Evolutionary conservation across 2,888 invertebrate species (phyloP), one percentile per base, ranked within the genome.

Genomic region (Eupithecia dodoneata): DNA sequence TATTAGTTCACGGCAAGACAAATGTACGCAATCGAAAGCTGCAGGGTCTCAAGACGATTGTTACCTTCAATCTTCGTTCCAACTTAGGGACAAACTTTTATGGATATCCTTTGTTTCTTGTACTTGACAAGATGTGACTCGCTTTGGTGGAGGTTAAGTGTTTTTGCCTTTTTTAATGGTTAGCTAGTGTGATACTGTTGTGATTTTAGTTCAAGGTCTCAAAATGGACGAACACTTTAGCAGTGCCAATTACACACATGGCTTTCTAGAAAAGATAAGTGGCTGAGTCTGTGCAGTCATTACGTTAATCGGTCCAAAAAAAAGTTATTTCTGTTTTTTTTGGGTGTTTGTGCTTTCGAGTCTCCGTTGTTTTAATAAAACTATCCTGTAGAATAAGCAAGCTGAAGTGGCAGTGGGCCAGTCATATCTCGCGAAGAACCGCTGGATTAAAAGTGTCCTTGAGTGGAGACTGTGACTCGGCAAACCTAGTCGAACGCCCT

Each of bases 41-140:
- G 74, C 76, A 73, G 70, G 72, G 76, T 69, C 80, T 78, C 81
- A 44, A 52, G 71, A 79, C 78, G 77, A 79, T 73, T 81, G 81
- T 80, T 78, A 72, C 79, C 78, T 81, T 82, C 81, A 81, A 81
- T 82, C 81, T 82, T 80, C 73, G 71, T 82, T 78, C 73, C 66
- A 78, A 79, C 78, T 80, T 77, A 69, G 55, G 75, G 72, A 76
- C 77, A 78, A 81, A 82, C 76, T 80, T 77, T 80, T 79, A 80
- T 79, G 76, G 79, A 80, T 82, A 78, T 76, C 78, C 76, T 80
- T 79, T 76, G 81, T 82, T 79, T 79, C 72, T 15, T 74, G 79
- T 74, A 59, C 74, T 76, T 74, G 74, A 74, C 76, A 72, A 76
- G 74, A 74, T 79, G 79, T 76, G 76, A 76, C 79, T 76, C 72